A percentile compares a stretch with the other conserved stretches of the same genome.
Evolutionary conservation across 2,113 vertebrate species (phyloP).

Genomic region (Entomyzon cyanotis): DNA sequence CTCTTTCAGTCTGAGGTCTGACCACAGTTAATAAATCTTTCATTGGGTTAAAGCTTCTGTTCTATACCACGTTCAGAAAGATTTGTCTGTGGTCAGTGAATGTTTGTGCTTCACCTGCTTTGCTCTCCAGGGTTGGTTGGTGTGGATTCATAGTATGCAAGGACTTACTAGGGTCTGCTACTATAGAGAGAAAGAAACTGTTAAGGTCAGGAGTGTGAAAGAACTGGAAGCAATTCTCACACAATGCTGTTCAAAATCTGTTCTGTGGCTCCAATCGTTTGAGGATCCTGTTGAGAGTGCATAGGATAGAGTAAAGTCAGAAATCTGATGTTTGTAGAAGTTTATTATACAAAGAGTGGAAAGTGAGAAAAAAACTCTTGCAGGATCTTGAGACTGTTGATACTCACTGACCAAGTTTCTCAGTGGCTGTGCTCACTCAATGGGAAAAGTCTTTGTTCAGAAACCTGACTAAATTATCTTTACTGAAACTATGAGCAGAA

Average conservation of each 20-base stretch:
- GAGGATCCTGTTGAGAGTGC: background rate
- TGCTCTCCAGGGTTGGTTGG: background rate
- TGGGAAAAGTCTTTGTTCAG: background rate
- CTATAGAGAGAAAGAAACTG: background rate
- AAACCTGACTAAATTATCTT: background rate
- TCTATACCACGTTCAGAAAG: background rate
- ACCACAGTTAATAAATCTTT: background rate
- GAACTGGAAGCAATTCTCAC: background rate
- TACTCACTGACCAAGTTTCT: background rate
- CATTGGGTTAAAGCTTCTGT: background rate
- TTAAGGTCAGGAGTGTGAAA: background rate
- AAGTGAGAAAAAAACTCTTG: background rate
- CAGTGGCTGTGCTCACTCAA: background rate
- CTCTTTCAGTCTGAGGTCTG: background rate
- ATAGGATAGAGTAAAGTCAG: background rate
- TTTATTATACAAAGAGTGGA: background rate
- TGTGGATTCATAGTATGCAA: background rate
- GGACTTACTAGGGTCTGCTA: background rate
- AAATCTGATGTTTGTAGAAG: background rate
- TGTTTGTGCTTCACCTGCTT: background rate
- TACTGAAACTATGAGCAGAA: background rate
- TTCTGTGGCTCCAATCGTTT: background rate
- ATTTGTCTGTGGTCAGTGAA: background rate
- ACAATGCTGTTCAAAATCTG: background rate
- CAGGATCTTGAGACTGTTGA: background rate